These are phyloP conservation scores for Phoenicopterus ruber DNA, from an alignment of 2,113 vertebrate genomes.

Conservation along the genomic window DNA sequence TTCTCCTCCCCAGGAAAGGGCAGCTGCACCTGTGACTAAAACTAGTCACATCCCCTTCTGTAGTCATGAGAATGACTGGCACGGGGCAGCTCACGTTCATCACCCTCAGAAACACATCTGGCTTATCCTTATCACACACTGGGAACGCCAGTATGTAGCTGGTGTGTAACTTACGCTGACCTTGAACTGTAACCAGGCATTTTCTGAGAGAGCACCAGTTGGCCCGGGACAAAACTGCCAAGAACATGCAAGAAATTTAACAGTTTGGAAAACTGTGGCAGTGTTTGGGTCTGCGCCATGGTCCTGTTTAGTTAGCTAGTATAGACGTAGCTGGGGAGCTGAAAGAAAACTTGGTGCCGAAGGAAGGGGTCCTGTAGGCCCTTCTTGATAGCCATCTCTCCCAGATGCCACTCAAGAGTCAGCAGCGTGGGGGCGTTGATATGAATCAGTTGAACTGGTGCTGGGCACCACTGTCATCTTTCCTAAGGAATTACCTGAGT, in stretches of 20 bases:
- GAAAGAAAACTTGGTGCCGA: background rate
- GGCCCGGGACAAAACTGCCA: background rate
- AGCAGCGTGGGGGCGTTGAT: background rate
- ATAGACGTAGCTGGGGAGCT: background rate
- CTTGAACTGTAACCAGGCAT: background rate
- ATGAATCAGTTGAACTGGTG: background rate
- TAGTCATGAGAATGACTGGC: background rate
- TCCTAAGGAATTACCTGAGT: background rate
- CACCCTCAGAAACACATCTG: background rate
- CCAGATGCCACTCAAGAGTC: background rate
- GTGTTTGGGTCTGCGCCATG: background rate
- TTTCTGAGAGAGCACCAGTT: background rate
- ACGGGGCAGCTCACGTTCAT: background rate
- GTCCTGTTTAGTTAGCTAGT: background rate
- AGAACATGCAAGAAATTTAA: background rate
- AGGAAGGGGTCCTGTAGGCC: background rate
- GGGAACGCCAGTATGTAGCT: background rate
- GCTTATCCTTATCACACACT: background rate
- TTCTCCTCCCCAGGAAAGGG: background rate
- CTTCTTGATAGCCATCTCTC: background rate
- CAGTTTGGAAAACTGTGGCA: background rate
- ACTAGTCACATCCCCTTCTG: background rate
- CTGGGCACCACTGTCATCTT: background rate
- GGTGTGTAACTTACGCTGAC: background rate
- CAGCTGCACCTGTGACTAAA: background rate